Evolutionary conservation across 1,140 invertebrate species (phyloP).

Genomic region (Choristoneura fumiferana): DNA sequence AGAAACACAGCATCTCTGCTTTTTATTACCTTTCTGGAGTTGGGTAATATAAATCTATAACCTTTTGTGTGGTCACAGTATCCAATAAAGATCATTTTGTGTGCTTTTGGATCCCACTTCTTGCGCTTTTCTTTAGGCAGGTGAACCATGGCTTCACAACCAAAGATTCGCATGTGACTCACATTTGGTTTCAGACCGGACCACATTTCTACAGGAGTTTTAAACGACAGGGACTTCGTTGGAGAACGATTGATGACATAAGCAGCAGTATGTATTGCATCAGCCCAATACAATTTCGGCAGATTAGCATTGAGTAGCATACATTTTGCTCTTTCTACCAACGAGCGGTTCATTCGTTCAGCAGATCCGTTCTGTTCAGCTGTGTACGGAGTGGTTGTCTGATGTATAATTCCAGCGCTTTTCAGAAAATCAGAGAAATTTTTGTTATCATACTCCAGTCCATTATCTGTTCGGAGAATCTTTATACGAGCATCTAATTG

Average conservation of each 20-base stretch:
- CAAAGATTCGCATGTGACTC: too few species aligned
- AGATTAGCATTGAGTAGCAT: slow-evolving; percentile 38
- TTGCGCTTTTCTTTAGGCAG: slow-evolving; percentile 46
- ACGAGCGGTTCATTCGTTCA: slow-evolving; percentile 49
- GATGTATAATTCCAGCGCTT: slow-evolving; percentile 46
- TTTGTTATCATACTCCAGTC: slow-evolving; percentile 51
- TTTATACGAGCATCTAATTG: slow-evolving; percentile 42
- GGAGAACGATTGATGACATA: too few species aligned
- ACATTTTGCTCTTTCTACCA: slow-evolving; percentile 45
- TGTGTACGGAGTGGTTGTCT: slow-evolving; percentile 44
- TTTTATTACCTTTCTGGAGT: slow-evolving; percentile 18
- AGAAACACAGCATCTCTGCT: slow-evolving; percentile 39
- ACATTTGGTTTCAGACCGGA: too few species aligned
- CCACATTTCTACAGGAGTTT: too few species aligned
- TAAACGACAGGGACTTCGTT: too few species aligned
- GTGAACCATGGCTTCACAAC: slow-evolving; percentile 50
- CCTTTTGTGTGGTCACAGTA: slow-evolving; percentile 40
- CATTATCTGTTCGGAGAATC: slow-evolving; percentile 59
- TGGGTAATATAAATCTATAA: slow-evolving; percentile 29
- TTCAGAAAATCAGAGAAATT: slow-evolving; percentile 49
- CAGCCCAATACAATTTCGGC: slow-evolving; percentile 34
- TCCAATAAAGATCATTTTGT: slow-evolving; percentile 43
- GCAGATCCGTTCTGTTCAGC: slow-evolving; percentile 65
- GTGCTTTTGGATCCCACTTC: slow-evolving; percentile 46
- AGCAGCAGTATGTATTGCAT: slow-evolving; percentile 37